These are phyloP conservation scores for Sclerodermus sp. DNA, from an alignment of 2,888 invertebrate genomes.

Conservation along the genomic window DNA sequence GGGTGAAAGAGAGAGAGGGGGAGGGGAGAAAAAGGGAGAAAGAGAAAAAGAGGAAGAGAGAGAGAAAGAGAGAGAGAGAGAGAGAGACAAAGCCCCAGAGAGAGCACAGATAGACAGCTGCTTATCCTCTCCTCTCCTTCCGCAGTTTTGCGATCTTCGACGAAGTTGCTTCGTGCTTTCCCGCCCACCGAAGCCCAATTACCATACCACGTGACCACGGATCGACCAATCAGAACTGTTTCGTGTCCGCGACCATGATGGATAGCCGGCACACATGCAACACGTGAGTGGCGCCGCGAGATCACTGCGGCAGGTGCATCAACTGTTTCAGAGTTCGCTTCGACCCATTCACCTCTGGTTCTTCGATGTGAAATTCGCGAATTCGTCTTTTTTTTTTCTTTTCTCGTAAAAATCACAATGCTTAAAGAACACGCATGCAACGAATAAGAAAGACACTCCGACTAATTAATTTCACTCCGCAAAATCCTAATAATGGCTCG, in stretches of 20 bases:
- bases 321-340: constrained; percentile 32
- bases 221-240: constrained; percentile 51
- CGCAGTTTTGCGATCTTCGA: constrained; percentile 38
- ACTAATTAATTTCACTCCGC: too few species aligned
- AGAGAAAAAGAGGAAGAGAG: constrained; percentile 3
- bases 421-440: too few species aligned
- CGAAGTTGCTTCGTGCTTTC: constrained; percentile 48
- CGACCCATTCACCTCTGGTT: too few species aligned
- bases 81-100: constrained; percentile 16
- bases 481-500: too few species aligned
- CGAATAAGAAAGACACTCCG: too few species aligned
- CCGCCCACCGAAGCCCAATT: constrained; percentile 66
- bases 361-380: too few species aligned
- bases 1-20: constrained; percentile 10
- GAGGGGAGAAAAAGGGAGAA: constrained; percentile 20
- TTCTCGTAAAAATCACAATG: too few species aligned
- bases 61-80: constrained; percentile 4
- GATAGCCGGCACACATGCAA: constrained; percentile 58
- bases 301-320: constrained; percentile 53
- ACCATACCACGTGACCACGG: constrained; percentile 66
- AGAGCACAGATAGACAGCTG: constrained; percentile 36
- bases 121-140: constrained; percentile 39
- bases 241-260: constrained; percentile 66
- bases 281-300: constrained; percentile 54
- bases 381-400: too few species aligned